These are phyloP conservation scores for Rosalia funebris DNA, from an alignment of 2,888 invertebrate species.

Conservation along the genomic window DNA sequence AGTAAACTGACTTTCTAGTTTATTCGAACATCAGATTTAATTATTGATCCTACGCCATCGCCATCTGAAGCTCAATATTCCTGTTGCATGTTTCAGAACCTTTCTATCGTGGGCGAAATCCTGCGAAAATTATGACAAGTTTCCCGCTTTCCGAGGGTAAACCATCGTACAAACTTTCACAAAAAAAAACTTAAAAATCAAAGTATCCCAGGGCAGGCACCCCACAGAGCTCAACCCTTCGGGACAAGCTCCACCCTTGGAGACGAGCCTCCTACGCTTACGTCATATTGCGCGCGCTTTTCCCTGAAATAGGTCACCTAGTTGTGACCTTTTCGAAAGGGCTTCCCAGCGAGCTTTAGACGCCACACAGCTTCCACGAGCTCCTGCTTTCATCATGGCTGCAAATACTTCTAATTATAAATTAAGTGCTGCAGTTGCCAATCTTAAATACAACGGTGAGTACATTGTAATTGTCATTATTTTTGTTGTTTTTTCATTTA, in stretches of 20 bases:
- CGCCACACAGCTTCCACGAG: constrained; percentile 56
- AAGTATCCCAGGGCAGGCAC: constrained; percentile 33
- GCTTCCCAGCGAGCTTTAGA: constrained; percentile 47
- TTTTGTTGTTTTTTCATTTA: no score
- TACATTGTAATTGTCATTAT: constrained; percentile 19
- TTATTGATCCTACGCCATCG: no score
- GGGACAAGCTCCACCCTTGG: constrained; percentile 50
- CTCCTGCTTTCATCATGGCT: constrained; percentile 58
- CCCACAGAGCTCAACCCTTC: constrained; percentile 38
- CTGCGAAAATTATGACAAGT: not conserved
- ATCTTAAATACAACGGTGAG: constrained; percentile 61
- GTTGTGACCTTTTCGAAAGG: constrained; percentile 54
- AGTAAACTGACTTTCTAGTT: no score
- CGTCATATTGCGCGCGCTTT: constrained; percentile 59
- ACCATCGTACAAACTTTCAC: constrained; percentile 24
- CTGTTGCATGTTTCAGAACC: not conserved
- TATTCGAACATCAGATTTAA: no score
- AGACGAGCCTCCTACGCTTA: constrained; percentile 56
- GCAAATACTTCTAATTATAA: constrained; percentile 60
- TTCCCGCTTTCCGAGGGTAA: constrained; percentile 15
- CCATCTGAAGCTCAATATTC: no score
- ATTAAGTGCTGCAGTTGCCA: constrained; percentile 56
- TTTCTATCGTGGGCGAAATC: constrained; percentile 3
- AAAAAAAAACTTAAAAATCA: constrained; percentile 30
- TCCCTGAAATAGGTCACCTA: constrained; percentile 61